Base-by-base conservation (phyloP, 2,888 invertebrate species). In the Brachyptera putata region DNA sequence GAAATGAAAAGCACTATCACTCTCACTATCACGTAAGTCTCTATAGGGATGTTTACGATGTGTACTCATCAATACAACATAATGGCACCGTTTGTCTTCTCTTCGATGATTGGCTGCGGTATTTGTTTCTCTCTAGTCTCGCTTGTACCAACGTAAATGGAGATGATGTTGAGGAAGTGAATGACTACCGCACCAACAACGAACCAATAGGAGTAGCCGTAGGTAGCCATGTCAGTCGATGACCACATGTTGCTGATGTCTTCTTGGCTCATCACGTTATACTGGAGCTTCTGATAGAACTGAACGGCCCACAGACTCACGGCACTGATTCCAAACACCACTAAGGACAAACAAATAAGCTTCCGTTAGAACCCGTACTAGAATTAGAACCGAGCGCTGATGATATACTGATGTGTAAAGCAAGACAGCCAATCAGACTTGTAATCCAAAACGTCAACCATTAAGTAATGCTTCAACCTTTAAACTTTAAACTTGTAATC, bases 121-220 rank as follows among this genome's bases (percentile, higher is more conserved):
- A 83, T 82, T 71, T 84, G 85, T 11, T 79, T 77, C 67, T 84
- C 84, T 21, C 83, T 77, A 0, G 77, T 79, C 69, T 87, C 87
- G 43, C 83, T 82, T 65, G 86, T 86, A 13, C 89, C 89, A 66
- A 89, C 81, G 61, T 85, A 80, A 16, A 92, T 79, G 64, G 90
- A 80, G 3, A 87, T 78, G 66, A 88, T 81, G 76, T 91, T 91
- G 55, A 88, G 74, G 63, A 88, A 78, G 66, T 86, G 87, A 1
- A 87, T 79, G 53, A 85, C 76, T 0, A 84, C 79, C 0, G 89
- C 85, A 5, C 84, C 84, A 2, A 87, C 85, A 7, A 89, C 84
- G 68, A 91, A 77, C 88, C 91, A 95, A 74, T 93, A 95, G 3
- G 95, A 95, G 68, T 89, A 85, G 56, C 93, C 94, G 39, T 94